phyloP scores from a whole-genome alignment of 2,113 vertebrate genomes.

The Nycticorax nycticorax region DNA sequence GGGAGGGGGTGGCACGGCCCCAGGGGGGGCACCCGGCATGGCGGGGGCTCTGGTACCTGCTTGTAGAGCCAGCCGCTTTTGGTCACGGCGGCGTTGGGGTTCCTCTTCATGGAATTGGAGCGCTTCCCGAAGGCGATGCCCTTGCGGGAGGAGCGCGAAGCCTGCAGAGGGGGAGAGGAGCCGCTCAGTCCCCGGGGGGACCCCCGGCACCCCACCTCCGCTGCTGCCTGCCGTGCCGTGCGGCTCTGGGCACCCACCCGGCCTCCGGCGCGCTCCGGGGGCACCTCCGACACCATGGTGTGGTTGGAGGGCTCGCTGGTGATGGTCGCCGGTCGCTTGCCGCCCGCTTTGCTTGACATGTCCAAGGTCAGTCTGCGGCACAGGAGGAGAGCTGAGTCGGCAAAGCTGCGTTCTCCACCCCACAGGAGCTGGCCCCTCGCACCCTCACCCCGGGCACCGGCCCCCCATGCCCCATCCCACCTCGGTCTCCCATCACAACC shows the following conservation, averaged over 20 bases:
- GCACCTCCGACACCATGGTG: constrained; percentile 83
- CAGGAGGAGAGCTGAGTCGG: not conserved
- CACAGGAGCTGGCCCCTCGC: rapidly evolving
- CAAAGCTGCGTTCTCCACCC: rapidly evolving
- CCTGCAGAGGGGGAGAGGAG: constrained; percentile 58
- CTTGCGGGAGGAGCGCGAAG: constrained; percentile 80
- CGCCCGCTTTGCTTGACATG: constrained; percentile 85
- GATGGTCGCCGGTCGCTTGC: constrained; percentile 68
- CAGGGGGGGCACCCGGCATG: rapidly evolving
- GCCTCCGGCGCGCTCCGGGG: constrained; percentile 76
- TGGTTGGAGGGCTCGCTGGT: constrained; percentile 75
- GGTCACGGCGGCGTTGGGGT: constrained; percentile 83
- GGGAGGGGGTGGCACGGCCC: not conserved
- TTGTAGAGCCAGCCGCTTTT: constrained; percentile 94
- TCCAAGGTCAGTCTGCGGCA: constrained; percentile 74
- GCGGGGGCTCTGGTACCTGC: constrained; percentile 75
- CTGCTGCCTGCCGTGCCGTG: rapidly evolving
- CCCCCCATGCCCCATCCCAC: rapidly evolving
- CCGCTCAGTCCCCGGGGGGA: not conserved
- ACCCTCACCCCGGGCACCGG: rapidly evolving
- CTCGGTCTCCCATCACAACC: not conserved
- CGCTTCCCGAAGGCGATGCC: constrained; percentile 93
- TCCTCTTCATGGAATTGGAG: constrained; percentile 94
- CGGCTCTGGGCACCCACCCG: constrained; percentile 72
- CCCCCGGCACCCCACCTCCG: rapidly evolving